Evolutionary conservation across 1,140 invertebrate species (phyloP).

Genomic region (Cotesia chilonis): DNA sequence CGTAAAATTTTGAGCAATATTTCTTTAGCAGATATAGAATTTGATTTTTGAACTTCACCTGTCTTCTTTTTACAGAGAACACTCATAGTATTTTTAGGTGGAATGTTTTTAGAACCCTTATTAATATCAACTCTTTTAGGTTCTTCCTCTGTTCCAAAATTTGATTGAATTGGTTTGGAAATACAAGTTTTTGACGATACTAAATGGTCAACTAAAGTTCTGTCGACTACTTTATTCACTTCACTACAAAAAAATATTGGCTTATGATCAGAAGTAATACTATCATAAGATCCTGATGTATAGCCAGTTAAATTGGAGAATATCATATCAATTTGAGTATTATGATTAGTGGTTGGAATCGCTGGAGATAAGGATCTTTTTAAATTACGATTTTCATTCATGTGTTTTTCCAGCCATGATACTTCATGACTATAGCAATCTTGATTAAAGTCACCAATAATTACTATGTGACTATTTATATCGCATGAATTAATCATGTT

Average conservation of each 20-base stretch:
- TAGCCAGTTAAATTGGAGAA: not conserved
- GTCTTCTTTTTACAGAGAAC: not conserved
- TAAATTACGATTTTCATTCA: not conserved
- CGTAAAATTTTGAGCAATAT: not conserved
- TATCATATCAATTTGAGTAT: conserved; percentile 18
- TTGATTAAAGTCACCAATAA: conserved; percentile 6
- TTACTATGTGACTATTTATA: not conserved
- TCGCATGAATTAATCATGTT: not conserved
- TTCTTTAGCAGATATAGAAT: not conserved
- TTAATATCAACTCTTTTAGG: too few species aligned
- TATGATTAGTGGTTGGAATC: not conserved
- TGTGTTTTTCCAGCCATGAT: not conserved
- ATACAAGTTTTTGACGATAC: not conserved
- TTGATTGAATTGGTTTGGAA: not conserved
- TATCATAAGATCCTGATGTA: not conserved
- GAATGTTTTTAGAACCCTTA: not conserved
- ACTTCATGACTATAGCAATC: conserved; percentile 7
- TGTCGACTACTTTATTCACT: not conserved
- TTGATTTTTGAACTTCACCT: not conserved
- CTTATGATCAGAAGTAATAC: conserved; percentile 8
- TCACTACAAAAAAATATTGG: conserved; percentile 3
- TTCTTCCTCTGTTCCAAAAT: not conserved
- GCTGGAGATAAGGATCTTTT: not conserved
- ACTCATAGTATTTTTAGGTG: not conserved
- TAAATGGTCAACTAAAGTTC: not conserved